Conservation (phyloP, 2,113 vertebrate genomes). For the Cyprinodon variegatus region DNA sequence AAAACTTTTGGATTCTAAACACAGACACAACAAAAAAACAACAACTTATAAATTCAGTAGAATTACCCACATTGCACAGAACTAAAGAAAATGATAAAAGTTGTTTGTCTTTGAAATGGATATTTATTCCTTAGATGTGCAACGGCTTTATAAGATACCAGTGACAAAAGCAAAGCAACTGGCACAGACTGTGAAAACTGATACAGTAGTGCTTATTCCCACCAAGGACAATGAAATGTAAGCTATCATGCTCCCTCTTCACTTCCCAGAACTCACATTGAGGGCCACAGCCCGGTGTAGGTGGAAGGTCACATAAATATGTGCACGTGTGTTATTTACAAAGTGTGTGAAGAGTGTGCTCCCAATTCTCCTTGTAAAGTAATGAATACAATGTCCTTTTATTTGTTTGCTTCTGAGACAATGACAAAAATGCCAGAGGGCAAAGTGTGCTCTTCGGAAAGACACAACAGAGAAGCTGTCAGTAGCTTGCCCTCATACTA, state of each 20-base stretch:
- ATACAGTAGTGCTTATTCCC: constrained; percentile 72
- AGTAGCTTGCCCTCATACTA: constrained; percentile 34
- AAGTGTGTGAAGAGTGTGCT: constrained; percentile 25
- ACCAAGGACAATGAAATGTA: constrained; percentile 79
- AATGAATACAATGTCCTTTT: constrained; percentile 33
- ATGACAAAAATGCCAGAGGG: constrained; percentile 28
- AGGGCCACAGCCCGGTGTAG: constrained; percentile 62
- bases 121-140: constrained; percentile 28
- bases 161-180: constrained; percentile 75
- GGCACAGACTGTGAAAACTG: constrained; percentile 74
- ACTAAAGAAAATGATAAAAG: background rate
- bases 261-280: constrained; percentile 71
- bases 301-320: constrained; percentile 67
- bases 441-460: constrained; percentile 34
- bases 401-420: constrained; percentile 34
- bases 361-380: constrained; percentile 40
- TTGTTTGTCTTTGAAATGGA: constrained; percentile 28
- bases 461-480: constrained; percentile 45
- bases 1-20: background rate
- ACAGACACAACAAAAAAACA: background rate
- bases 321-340: constrained; percentile 37
- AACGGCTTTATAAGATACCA: constrained; percentile 61
- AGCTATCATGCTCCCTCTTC: constrained; percentile 69
- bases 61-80: background rate
- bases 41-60: background rate